phyloP scores from a whole-genome alignment of 2,113 vertebrate genomes.

The Axis porcinus region DNA sequence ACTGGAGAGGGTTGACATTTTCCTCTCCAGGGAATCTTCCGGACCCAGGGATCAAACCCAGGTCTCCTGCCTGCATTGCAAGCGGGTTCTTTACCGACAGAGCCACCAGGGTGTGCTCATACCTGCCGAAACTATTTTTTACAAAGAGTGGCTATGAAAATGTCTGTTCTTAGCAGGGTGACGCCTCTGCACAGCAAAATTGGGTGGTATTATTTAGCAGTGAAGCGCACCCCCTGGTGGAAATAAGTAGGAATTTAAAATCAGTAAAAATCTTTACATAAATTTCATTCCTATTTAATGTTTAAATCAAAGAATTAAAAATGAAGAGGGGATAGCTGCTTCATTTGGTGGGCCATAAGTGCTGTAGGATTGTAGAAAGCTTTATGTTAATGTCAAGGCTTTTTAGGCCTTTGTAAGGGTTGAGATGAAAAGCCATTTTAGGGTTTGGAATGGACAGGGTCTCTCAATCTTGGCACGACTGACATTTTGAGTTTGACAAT shows the following conservation, averaged over 20 bases:
- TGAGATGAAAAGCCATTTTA: neutral
- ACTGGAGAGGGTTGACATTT: neutral
- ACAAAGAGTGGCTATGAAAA: neutral
- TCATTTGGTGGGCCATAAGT: neutral
- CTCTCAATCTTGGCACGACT: neutral
- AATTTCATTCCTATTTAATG: slow-evolving; percentile 16
- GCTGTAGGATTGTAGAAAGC: neutral
- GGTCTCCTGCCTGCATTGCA: neutral
- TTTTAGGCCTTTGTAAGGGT: neutral
- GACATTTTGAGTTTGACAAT: neutral
- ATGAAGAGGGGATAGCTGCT: neutral
- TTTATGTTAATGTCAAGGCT: neutral
- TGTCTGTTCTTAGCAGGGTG: neutral
- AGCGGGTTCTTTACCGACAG: neutral
- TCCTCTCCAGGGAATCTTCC: neutral
- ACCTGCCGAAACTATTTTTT: neutral
- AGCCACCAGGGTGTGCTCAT: neutral
- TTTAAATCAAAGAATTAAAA: neutral
- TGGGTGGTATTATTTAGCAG: slow-evolving; percentile 4
- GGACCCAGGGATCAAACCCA: neutral
- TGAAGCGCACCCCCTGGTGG: slow-evolving; percentile 51
- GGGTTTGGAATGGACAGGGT: neutral
- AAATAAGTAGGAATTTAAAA: neutral
- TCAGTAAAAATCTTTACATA: neutral
- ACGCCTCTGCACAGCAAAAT: neutral